A percentile compares a stretch with the other conserved stretches of the same genome.
Evolutionary conservation across 1,140 invertebrate genomes (phyloP).

Genomic region (Bactericera cockerelli): DNA sequence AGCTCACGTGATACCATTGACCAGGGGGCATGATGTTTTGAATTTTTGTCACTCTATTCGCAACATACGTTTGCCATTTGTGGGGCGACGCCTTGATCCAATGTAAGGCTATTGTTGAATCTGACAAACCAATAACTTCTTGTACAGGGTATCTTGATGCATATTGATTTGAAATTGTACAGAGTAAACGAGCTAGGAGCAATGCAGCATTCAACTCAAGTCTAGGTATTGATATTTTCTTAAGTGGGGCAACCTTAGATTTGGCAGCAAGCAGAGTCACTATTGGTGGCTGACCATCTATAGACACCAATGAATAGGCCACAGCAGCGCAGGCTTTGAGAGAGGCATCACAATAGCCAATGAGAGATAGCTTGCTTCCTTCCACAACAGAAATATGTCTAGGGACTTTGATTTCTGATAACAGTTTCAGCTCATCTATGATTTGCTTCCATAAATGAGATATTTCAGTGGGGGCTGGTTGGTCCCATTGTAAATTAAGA

Average conservation of each 20-base stretch:
- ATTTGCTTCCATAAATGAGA: slow-evolving; percentile 8
- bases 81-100: slow-evolving; percentile 26
- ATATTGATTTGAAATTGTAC: neutral
- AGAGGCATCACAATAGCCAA: slow-evolving; percentile 7
- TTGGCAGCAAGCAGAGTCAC: neutral
- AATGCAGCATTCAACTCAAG: slow-evolving; percentile 22
- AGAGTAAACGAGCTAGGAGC: slow-evolving; percentile 20
- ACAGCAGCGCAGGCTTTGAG: slow-evolving; percentile 3
- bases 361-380: neutral
- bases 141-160: neutral
- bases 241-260: slow-evolving; percentile 4
- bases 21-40: slow-evolving; percentile 17
- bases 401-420: slow-evolving; percentile 14
- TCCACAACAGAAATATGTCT: neutral
- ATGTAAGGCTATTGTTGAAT: slow-evolving; percentile 28
- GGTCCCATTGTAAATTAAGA: slow-evolving; percentile 26
- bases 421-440: neutral
- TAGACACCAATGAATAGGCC: neutral
- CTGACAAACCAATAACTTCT: slow-evolving; percentile 19
- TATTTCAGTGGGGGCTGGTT: slow-evolving; percentile 18
- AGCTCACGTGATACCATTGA: slow-evolving; percentile 29
- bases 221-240: slow-evolving; percentile 7
- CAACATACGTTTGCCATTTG: slow-evolving; percentile 28
- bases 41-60: slow-evolving; percentile 28
- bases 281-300: neutral